Evolutionary conservation across 2,797 vertebrate genomes (phyloP), one percentile per base, ranked within the genome.

Genomic region (Phylloscopus collybita): DNA sequence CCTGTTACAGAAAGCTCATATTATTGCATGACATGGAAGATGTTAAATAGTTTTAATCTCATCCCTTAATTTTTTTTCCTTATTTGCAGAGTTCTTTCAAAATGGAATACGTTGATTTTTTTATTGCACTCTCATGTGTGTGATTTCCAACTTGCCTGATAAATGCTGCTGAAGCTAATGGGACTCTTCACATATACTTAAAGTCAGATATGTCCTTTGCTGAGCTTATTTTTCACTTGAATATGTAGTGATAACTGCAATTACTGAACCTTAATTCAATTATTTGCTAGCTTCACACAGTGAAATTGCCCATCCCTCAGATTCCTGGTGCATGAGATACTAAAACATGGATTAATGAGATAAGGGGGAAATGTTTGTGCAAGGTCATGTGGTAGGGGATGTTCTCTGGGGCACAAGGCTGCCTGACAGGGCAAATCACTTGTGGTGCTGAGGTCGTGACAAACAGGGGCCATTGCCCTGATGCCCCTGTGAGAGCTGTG

Each of bases 201-300:
- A 70, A 92, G 88, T 93, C 90, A 73, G 85, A 94, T 73, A 34
- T 10, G 32, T 86, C 76, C 76, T 96, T 88, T 85, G 76, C 94
- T 73, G 93, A 91, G 94, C 84, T 93, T 93, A 94, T 80, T 95
- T 94, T 89, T 93, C 34, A 45, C 88, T 89, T 69, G 57, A 92
- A 76, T 91, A 81, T 87, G 83, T 74, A 91, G 80, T 34, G 82
- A 86, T 95, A 94, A 90, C 80, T 54, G 78, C 86, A 95, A 92
- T 96, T 93, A 88, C 88, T 93, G 92, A 97, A 86, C 74, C 94
- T 88, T 94, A 94, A 96, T 97, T 96, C 86, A 96, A 88, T 96
- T 96, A 94, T 86, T 92, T 92, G 40, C 91, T 86, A 82, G 70
- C 80, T 88, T 94, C 90, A 82, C 91, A 49, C 34, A 47, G 61